Base-by-base conservation (phyloP, 2,113 vertebrate species). In the Spea bombifrons region DNA sequence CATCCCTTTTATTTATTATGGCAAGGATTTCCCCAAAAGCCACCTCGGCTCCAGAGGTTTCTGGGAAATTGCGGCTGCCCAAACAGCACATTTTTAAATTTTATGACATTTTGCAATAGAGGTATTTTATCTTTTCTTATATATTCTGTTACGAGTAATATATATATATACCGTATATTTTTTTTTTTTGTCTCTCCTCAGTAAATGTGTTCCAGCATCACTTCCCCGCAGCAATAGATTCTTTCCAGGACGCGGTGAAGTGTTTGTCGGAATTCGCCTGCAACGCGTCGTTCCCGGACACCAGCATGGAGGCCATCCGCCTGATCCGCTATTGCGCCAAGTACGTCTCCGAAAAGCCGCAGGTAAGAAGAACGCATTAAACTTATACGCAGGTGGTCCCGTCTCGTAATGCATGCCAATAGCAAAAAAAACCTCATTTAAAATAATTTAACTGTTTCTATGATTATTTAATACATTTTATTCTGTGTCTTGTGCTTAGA, bases 231-330 rank as follows among this genome's bases (percentile, higher is more conserved):
- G 97, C 96, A 68, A 99, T 99, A 7, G 97, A 99, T 82, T 99
- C 97, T 1, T 99, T 99, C 84, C 97, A 99, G 86, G 97, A 99
- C 15, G 97, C 96, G 0, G 96, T 99, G 3, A 99, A 98, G 89
- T 99, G 97, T 83, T 91, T 99, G 61, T 98, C 97, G 0, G 97
- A 99, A 89, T 99, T 99, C 76, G 97, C 97, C 82, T 98, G 97
- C 73, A 99, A 99, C 0, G 94, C 96, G 0, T 94, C 95, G 0
- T 99, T 99, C 82, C 97, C 97, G 0, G 97, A 99, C 88, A 98
- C 96, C 50, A 96, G 97, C 88, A 99, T 98, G 96, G 97, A 99
- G 86, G 96, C 97, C 5, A 98, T 99, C 78, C 87, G 97, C 5
- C 95, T 98, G 45, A 99, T 98, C 79, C 94, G 96, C 0, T 97